Evolutionary conservation across 2,113 vertebrate genomes (phyloP), one percentile per base, ranked within the genome.

Genomic region (Petrocephalus microphthalmus): DNA sequence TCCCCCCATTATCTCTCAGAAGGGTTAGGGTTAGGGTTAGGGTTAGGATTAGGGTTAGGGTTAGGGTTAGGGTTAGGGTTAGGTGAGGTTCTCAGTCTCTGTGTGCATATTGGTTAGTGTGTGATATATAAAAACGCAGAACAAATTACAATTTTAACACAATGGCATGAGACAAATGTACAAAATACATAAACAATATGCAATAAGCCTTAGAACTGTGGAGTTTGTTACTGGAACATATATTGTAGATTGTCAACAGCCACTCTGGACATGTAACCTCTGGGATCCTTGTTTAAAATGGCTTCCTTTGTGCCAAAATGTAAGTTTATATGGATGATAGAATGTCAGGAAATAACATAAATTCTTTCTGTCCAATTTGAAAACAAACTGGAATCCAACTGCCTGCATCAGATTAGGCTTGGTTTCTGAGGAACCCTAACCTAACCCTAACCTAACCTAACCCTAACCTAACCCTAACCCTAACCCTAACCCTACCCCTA

Each of bases 261-360:
- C 19, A 53, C 25, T 52, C 85, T 89, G 54, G 42, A 42, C 19
- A n/a, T 4, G 1, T 37, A 71, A n/a, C 64, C 51, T n/a, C 67
- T 88, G 67, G 67, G 33, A 42, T 88, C 45, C 17, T 52, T 88
- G 53, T 88, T 51, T 15, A 74, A 53, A 82, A 82, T 88, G 52
- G 78, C 29, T 88, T 78, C 71, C 71, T 90, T 81, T 89, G 89
- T 89, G 88, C 90, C 89, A 89, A 92, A 92, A 81, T 81, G 90
- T 91, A 89, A 71, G 91, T 90, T 91, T 88, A 91, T 90, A 87
- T 89, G 22, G 90, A 53, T 90, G 89, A 90, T 87, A 89, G 86
- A 92, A 86, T 89, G 92, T 90, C 93, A 94, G 94, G 94, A 95
- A 96, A 94, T 95, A 88, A 93, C 89, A 91, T 45, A 51, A 90